Evolutionary conservation across 2,888 invertebrate genomes (phyloP), one percentile per base, ranked within the genome.

Genomic region (Plusia festucae): DNA sequence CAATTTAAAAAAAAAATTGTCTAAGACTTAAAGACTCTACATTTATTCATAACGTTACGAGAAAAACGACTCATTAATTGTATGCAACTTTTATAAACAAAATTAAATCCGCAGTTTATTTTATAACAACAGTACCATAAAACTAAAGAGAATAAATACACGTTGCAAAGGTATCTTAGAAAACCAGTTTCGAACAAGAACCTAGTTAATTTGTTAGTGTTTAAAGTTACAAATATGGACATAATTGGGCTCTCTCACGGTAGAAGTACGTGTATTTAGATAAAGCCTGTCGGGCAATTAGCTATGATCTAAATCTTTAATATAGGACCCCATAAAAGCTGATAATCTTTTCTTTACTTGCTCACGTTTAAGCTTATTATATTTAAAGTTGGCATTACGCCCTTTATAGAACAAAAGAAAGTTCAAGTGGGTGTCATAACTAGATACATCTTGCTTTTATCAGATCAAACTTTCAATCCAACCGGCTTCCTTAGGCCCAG

Each of bases 351-450:
- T 49, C 53, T 53, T 60, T 20, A 15, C 16, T 44, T 53, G 32
- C 53, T 66, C 60, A 74, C 65, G 70, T 68, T 64, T 51, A 27
- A 70, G 34, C 74, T 73, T 68, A 76, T 86, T 83, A 82, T 78
- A 76, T 78, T 71, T 70, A 82, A 78, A 82, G 74, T 85, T 77
- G 87, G 90, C 90, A 89, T 88, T 91, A 92, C 91, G 91, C 90
- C 87, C 87, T 87, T 86, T 81, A 87, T 85, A 32, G 84, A 85
- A 85, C 83, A 83, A 78, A 83, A 84, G 85, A 84, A 83, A 85
- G 83, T 81, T 44, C 56, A 83, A 85, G 93, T 93, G 91, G 93
- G 92, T 84, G 93, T 89, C 82, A 84, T 83, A 83, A 88, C 89
- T 87, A 87, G 88, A 81, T 82, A 89, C 89, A 90, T 88, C 89